A percentile compares a stretch with the other conserved stretches of the same genome.
phyloP scores from a whole-genome alignment of 1,140 invertebrate species.

The Tetramorium simillimum region DNA sequence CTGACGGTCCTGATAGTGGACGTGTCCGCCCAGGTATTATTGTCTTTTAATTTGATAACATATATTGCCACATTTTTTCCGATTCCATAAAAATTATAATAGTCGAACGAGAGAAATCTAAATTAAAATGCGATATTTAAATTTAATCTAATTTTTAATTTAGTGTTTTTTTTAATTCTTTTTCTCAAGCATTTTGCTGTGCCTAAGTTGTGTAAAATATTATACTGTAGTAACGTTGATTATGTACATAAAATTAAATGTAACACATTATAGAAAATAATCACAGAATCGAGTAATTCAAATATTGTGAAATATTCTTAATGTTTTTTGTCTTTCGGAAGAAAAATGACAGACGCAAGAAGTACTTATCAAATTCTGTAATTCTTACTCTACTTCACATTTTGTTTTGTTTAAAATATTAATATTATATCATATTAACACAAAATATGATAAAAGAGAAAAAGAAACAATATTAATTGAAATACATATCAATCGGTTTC shows the following conservation, averaged over 20 bases:
- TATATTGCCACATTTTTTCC: not conserved
- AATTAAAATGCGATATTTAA: not conserved
- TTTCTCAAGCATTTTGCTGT: not conserved
- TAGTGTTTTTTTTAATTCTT: not conserved
- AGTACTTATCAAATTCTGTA: not conserved
- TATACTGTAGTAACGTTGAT: not conserved
- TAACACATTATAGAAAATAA: not conserved
- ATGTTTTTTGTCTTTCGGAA: not conserved
- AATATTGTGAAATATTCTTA: not conserved
- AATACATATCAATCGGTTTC: slow-evolving; percentile 36
- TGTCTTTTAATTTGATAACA: not conserved
- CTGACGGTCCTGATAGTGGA: slow-evolving; percentile 72
- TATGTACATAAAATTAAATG: not conserved
- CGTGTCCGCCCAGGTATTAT: slow-evolving; percentile 73
- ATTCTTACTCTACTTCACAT: not conserved
- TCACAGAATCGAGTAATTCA: not conserved
- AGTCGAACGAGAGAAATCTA: not conserved
- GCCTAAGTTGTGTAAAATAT: not conserved
- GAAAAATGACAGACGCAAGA: not conserved
- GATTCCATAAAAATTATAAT: not conserved
- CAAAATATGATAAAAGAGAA: not conserved
- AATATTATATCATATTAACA: too few species aligned
- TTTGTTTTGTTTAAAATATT: not conserved
- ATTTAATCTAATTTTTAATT: not conserved
- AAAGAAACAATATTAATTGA: not conserved